Conservation (phyloP, 2,797 vertebrate genomes). For the Sebastes itinus region DNA sequence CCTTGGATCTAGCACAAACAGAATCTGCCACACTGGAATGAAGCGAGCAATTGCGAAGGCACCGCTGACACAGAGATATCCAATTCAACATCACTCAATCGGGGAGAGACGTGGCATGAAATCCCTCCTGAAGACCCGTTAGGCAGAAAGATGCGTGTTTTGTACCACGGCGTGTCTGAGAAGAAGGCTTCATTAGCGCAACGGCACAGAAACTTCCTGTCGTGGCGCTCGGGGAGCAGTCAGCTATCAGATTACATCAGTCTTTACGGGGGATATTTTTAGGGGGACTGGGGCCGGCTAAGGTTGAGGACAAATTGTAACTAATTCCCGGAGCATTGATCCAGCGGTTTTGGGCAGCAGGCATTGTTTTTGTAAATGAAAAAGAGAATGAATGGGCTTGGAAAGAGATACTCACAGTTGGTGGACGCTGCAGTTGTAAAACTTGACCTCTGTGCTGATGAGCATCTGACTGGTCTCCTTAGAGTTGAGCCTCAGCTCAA, state of each 20-base stretch:
- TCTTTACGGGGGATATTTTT: slow-evolving; percentile 60
- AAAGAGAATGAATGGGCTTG: slow-evolving; percentile 17
- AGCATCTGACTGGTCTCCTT: slow-evolving; percentile 95
- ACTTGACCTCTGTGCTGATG: slow-evolving; percentile 98
- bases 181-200: slow-evolving; percentile 49
- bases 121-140: slow-evolving; percentile 47
- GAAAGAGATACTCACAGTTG: slow-evolving; percentile 89
- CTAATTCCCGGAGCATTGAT: slow-evolving; percentile 59
- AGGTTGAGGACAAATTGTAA: slow-evolving; percentile 58
- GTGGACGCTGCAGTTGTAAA: slow-evolving; percentile 99
- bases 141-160: slow-evolving; percentile 29
- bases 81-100: slow-evolving; percentile 56
- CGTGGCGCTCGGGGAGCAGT: slow-evolving; percentile 29
- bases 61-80: slow-evolving; percentile 30
- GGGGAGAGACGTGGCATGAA: slow-evolving; percentile 46
- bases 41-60: slow-evolving; percentile 39
- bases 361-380: slow-evolving; percentile 11
- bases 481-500: slow-evolving; percentile 93
- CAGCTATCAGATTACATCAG: slow-evolving; percentile 56
- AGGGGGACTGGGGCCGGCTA: slow-evolving; percentile 22
- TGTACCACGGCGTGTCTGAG: slow-evolving; percentile 22
- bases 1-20: slow-evolving; percentile 46
- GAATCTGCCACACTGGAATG: slow-evolving; percentile 41
- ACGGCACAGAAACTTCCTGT: slow-evolving; percentile 39
- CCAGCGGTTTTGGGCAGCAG: slow-evolving; percentile 11